Evolutionary conservation across 2,888 invertebrate genomes (phyloP), one percentile per base, ranked within the genome.

Genomic region (Pachliopta kotzebuea): DNA sequence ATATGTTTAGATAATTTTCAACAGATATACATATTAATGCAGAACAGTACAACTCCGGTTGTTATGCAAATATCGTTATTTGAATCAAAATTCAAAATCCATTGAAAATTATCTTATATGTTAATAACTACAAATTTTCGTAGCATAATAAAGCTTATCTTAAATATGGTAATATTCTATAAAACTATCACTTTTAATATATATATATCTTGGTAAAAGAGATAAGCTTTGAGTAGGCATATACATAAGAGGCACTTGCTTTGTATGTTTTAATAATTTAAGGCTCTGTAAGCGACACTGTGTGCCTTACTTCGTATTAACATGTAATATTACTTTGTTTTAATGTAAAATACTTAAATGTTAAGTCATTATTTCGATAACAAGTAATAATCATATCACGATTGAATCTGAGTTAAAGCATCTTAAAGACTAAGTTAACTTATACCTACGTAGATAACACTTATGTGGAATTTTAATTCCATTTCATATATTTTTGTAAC

Each of bases 381-480:
- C 67, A 73, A 72, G 69, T 70, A 70, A 70, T 75, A 74, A 65
- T 79, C 81, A 82, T 87, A 88, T 89, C 87, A 88, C 86, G 83
- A 83, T 80, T 84, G 85, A 85, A 74, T 80, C 79, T 83, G 86
- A 86, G 85, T 88, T 86, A 88, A 90, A 89, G 89, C 90, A 83
- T 80, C 88, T 88, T 87, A 90, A 70, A 78, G 57, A 73, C 78
- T 85, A 86, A 68, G 75, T 77, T 78, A 78, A 68, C 76, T 78
- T 81, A 79, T 71, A 74, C 74, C 72, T 70, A 72, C 76, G 79
- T 77, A 76, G 77, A 84, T 83, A 81, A 81, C 76, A 76, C 77
- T 72, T 78, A 81, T 76, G 74, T 78, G 78, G 79, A 79, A 80
- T 81, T 80, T 79, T 65, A 68, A 70, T 78, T 73, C 79, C 72